These are phyloP conservation scores for Periophthalmodon schlosseri DNA, from an alignment of 2,113 vertebrate species.

Conservation along the genomic window DNA sequence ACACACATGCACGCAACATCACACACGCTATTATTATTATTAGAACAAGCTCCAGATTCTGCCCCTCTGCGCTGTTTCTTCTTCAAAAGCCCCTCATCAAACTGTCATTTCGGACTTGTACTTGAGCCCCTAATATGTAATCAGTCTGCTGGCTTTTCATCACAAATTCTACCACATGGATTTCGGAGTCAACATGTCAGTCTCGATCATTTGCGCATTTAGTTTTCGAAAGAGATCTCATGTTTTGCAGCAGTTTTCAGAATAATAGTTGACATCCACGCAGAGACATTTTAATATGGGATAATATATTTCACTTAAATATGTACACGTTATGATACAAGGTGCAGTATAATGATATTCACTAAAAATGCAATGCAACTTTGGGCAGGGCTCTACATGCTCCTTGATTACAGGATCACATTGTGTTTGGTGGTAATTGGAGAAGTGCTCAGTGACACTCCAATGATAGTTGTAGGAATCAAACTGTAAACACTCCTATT, in stretches of 20 bases:
- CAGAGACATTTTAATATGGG: not conserved
- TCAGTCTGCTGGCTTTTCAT: not conserved
- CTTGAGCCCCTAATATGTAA: not conserved
- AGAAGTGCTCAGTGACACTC: too few relatives aligned
- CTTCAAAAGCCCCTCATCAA: not conserved
- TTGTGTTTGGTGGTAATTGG: too few relatives aligned
- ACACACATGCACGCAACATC: conserved; percentile 36
- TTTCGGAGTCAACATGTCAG: not conserved
- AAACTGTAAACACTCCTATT: too few relatives aligned
- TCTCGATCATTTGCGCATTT: not conserved
- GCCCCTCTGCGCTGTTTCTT: not conserved
- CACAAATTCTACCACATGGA: not conserved
- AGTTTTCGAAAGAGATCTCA: not conserved
- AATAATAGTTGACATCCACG: not conserved
- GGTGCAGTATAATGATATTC: too few relatives aligned
- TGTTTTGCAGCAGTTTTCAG: not conserved
- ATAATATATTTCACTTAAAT: not conserved
- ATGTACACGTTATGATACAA: too few relatives aligned
- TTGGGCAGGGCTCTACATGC: too few relatives aligned
- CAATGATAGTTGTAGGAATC: too few relatives aligned
- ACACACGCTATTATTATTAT: conserved; percentile 12
- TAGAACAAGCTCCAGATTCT: conserved; percentile 5
- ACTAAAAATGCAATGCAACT: too few relatives aligned
- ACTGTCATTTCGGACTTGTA: not conserved
- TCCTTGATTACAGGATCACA: too few relatives aligned